Evolutionary conservation across 1,140 invertebrate genomes (phyloP), one percentile per base, ranked within the genome.

Genomic region (Manduca sexta): DNA sequence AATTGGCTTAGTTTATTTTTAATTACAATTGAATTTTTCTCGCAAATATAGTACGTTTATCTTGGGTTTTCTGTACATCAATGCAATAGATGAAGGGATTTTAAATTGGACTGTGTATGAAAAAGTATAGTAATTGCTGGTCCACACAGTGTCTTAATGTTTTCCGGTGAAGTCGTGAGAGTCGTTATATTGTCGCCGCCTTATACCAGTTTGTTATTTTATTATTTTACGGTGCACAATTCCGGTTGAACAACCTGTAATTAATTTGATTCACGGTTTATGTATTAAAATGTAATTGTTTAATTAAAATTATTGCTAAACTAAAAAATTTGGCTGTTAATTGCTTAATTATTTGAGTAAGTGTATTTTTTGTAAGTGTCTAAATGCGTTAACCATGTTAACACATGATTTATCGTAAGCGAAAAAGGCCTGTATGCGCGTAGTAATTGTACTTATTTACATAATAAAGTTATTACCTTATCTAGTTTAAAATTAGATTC

Each of bases 261-360:
- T 58, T 56, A 56, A 33, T 35, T 17, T 58, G 56, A 58, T 57
- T 52, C 52, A 52, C 52, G 43, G 35, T 45, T 48, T 47, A 43
- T 21, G 26, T 30, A 43, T 43, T 30, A 43, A 43, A 43, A 30
- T 12, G 21, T 31, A 29, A 14, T 43, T 43, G 30, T 43, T 12
- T 13, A 29, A 43, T 43, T 43, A 31, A 43, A 43, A 43, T 31
- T 43, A 29, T 43, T 43, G 41, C 26, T 43, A 29, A 30, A n/a
- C n/a, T 21, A 5, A 31, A 43, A 43, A 30, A 30, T 43, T 43
- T 14, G 13, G 21, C 13, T 30, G 5, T 43, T 43, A 43, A 43
- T 43, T 43, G 14, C 41, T 43, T 43, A 29, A 43, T 43, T 43
- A 43, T 43, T n/a, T 30, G 41, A 29, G 30, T 43, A 15, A 43